Evolutionary conservation across 1,140 invertebrate genomes (phyloP).

Genomic region (Drosophila watanabei): DNA sequence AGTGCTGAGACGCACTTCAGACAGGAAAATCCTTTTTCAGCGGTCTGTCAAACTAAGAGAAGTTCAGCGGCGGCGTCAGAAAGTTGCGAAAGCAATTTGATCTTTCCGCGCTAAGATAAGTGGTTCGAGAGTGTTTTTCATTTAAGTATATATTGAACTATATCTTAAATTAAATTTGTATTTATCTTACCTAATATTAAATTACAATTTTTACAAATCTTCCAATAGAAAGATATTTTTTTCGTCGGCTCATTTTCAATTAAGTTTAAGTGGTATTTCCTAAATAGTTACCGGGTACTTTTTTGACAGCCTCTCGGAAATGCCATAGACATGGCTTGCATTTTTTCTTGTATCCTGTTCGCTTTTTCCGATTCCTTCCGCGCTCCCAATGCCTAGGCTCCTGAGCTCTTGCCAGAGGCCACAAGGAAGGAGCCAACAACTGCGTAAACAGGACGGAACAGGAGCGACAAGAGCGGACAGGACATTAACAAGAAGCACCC

Average conservation of each 20-base stretch:
- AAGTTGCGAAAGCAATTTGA: slow-evolving; percentile 14
- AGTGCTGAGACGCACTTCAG: slow-evolving; percentile 17
- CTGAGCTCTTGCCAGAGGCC: slow-evolving; percentile 16
- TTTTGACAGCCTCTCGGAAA: slow-evolving; percentile 33
- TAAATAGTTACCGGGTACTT: slow-evolving; percentile 27
- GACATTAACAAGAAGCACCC: slow-evolving; percentile 40
- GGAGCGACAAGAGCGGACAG: slow-evolving; percentile 47
- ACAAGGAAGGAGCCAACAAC: slow-evolving; percentile 40
- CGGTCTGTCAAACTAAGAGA: slow-evolving; percentile 24
- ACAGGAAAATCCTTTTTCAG: slow-evolving; percentile 17
- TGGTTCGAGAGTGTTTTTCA: not conserved
- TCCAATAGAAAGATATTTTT: not conserved
- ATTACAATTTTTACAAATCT: not conserved
- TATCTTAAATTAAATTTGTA: not conserved
- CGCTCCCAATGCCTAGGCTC: not conserved
- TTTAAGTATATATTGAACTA: not conserved
- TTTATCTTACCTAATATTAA: not conserved
- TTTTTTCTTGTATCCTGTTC: slow-evolving; percentile 18
- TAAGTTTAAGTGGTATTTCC: slow-evolving; percentile 35
- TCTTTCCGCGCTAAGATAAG: not conserved
- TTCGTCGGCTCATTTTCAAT: slow-evolving; percentile 9
- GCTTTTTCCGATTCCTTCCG: not conserved
- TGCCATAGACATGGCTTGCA: slow-evolving; percentile 49
- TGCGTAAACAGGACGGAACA: slow-evolving; percentile 44
- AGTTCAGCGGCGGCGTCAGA: slow-evolving; percentile 11